Base-by-base conservation (phyloP, 2,888 invertebrate genomes). In the Metopia argyrocephala region DNA sequence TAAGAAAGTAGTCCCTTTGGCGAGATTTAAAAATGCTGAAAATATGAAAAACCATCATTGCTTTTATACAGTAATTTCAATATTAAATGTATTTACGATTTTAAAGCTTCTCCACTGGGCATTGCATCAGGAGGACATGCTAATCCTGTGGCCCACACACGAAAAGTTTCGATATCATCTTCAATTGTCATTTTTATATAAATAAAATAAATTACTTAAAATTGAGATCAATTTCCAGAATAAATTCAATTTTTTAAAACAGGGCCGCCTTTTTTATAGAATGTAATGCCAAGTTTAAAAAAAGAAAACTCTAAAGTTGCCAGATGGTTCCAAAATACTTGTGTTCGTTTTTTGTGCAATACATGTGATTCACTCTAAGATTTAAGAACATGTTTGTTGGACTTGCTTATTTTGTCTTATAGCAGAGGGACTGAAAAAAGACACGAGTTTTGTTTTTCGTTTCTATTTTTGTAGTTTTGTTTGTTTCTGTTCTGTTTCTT, bases 21-120 rank as follows among this genome's bases (percentile, higher is more conserved):
- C 86, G 86, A 0, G 90, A 88, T 78, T 89, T 90, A 27, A 90
- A 89, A 59, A 91, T 86, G 1, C 91, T 91, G n/a, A 0, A 75
- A 66, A 62, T n/a, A 12, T 2, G 15, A 46, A 62, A 15, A 21
- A 65, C 23, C 1, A 31, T 31, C 38, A 38, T 38, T 38, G 15
- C 1, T 38, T 38, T n/a, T n/a, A n/a, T n/a, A n/a, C n/a, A 2
- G 1, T 15, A 71, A 50, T n/a, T 52, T 48, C 20, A 48, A 2
- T 12, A 20, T 54, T 59, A 12, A 54, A 21, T 64, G 28, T 25
- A 84, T 85, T 86, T 87, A 90, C 90, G 88, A 86, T 82, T 85
- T 88, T 6, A 90, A 79, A 1, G 89, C 89, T 7, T 88, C 89
- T 25, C 89, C 87, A 27, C 68, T 85, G 18, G 90, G 90, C 62